These are phyloP conservation scores for Pseudolaguvia tuberculata DNA, from an alignment of 2,113 vertebrate genomes.

Conservation along the genomic window DNA sequence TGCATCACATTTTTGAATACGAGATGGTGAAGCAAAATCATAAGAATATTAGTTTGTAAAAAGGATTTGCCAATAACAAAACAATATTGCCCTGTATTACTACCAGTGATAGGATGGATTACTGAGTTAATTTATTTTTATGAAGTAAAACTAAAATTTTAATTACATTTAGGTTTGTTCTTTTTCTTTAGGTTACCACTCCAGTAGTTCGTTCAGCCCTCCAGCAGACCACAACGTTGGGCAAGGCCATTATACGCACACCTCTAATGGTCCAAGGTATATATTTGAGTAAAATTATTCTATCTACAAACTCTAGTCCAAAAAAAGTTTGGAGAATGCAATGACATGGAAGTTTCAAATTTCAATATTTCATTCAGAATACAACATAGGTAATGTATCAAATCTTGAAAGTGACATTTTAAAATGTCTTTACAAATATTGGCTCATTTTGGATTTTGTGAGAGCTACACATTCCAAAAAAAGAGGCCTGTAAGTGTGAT, in stretches of 20 bases:
- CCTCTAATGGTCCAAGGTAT: constrained; percentile 85
- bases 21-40: background rate
- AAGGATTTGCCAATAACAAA: background rate
- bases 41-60: background rate
- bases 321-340: too few species aligned
- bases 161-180: background rate
- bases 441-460: too few species aligned
- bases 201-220: constrained; percentile 74
- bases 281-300: constrained; percentile 45
- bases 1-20: too few species aligned
- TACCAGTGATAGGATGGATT: too few species aligned
- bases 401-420: too few species aligned
- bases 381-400: too few species aligned
- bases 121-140: too few species aligned
- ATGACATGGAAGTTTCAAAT: too few species aligned
- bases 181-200: constrained; percentile 66
- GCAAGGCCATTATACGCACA: constrained; percentile 77
- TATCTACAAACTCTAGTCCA: background rate
- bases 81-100: background rate
- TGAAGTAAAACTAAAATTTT: background rate
- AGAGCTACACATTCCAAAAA: too few species aligned
- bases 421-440: too few species aligned
- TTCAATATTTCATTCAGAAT: too few species aligned
- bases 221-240: constrained; percentile 72
- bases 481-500: too few species aligned